These are phyloP conservation scores for Hybos culiciformis DNA, from an alignment of 2,888 invertebrate species.

Conservation along the genomic window DNA sequence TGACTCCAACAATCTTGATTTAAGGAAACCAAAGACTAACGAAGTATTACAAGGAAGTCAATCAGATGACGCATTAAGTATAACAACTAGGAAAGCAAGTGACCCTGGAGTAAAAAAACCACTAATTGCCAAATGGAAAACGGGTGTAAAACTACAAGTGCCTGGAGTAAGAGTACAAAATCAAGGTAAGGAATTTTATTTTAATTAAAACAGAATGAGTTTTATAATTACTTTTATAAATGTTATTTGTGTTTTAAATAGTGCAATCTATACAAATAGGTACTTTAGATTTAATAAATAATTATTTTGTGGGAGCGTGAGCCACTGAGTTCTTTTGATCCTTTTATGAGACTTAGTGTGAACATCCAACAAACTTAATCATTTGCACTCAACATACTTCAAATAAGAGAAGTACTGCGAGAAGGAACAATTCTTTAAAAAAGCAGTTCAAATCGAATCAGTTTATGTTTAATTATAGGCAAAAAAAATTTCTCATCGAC, in stretches of 20 bases:
- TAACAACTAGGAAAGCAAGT: conserved; percentile 9
- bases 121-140: conserved; percentile 55
- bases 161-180: conserved; percentile 48
- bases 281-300: too few species aligned
- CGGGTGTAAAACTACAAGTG: conserved; percentile 49
- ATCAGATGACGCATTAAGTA: conserved; percentile 13
- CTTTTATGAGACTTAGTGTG: too few species aligned
- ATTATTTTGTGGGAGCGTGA: too few species aligned
- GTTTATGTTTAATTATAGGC: too few species aligned
- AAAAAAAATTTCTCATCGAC: too few species aligned
- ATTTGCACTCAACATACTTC: too few species aligned
- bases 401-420: too few species aligned
- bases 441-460: too few species aligned
- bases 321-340: too few species aligned
- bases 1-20: conserved; percentile 37
- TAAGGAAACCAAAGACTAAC: conserved; percentile 22
- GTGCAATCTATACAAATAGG: conserved; percentile 1
- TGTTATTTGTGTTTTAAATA: neutral
- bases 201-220: neutral
- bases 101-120: conserved; percentile 37
- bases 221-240: neutral
- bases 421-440: too few species aligned
- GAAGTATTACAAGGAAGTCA: conserved; percentile 14
- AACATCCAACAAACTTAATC: too few species aligned
- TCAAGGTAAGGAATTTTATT: conserved; percentile 50